Evolutionary conservation across 1,140 invertebrate genomes (phyloP).

Genomic region (Bombus turneri): DNA sequence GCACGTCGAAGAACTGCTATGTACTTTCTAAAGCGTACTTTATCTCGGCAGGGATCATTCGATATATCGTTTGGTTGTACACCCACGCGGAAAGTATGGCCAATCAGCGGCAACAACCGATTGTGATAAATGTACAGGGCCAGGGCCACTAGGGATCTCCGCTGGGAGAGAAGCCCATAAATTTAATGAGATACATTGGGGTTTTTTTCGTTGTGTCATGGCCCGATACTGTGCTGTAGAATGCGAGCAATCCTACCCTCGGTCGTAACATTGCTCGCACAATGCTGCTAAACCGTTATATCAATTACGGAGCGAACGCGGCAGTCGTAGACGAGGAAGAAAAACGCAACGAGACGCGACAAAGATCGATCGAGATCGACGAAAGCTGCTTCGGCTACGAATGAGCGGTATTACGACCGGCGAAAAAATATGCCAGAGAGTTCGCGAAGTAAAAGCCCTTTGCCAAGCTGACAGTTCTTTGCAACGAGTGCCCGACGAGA

Average conservation of each 20-base stretch:
- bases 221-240: conserved; percentile 22
- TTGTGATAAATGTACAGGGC: conserved; percentile 55
- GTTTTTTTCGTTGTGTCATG: conserved; percentile 13
- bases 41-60: conserved; percentile 52
- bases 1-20: background rate
- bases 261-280: background rate
- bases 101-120: conserved; percentile 48
- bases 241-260: conserved; percentile 37
- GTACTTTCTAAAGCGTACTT: conserved; percentile 54
- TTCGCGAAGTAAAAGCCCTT: background rate
- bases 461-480: background rate
- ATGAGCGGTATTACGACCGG: background rate
- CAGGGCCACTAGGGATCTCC: conserved; percentile 38
- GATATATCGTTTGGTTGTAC: conserved; percentile 40
- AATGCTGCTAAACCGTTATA: conserved; percentile 16
- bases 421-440: background rate
- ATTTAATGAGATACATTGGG: conserved; percentile 47
- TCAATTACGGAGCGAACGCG: conserved; percentile 15
- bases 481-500: conserved; percentile 13
- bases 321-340: too few relatives aligned
- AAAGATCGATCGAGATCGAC: background rate
- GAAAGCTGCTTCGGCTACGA: background rate
- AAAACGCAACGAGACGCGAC: background rate
- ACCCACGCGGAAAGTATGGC: conserved; percentile 40
- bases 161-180: conserved; percentile 38